Conservation (phyloP, 2,113 vertebrate species). For the Dendropsophus ebraccatus region DNA sequence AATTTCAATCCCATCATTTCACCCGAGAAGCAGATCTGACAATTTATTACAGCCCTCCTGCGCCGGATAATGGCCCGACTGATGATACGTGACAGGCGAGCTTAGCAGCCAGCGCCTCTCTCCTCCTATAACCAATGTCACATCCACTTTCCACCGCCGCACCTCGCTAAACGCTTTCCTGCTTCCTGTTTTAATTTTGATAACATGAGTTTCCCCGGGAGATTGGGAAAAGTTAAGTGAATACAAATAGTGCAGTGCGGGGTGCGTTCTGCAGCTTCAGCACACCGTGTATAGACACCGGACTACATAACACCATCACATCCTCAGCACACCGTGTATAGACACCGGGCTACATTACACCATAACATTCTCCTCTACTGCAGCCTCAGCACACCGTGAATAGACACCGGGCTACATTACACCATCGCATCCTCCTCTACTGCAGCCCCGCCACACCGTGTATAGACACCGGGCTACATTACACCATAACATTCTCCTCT, state of each 20-base stretch:
- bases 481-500: too few species aligned
- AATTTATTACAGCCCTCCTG: conserved; percentile 74
- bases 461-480: too few species aligned
- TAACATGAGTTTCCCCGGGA: conserved; percentile 62
- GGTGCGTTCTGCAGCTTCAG: background rate
- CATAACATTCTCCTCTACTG: too few species aligned
- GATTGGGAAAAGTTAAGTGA: conserved; percentile 56
- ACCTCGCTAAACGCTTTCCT: conserved; percentile 66
- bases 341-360: too few species aligned
- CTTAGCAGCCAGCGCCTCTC: conserved; percentile 71
- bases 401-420: too few species aligned
- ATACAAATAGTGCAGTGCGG: conserved; percentile 57
- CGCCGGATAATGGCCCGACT: conserved; percentile 74
- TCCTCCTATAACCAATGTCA: conserved; percentile 69
- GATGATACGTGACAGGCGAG: conserved; percentile 73
- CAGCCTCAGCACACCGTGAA: too few species aligned
- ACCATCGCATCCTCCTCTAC: too few species aligned
- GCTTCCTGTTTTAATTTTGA: conserved; percentile 69
- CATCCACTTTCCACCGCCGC: conserved; percentile 68
- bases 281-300: background rate
- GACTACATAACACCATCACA: too few species aligned
- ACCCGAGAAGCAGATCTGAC: conserved; percentile 75
- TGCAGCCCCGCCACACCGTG: too few species aligned
- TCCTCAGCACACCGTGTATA: too few species aligned
- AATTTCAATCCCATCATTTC: conserved; percentile 74